These are phyloP conservation scores for Heliconius himera DNA, from an alignment of 1,140 invertebrate species.

Conservation along the genomic window DNA sequence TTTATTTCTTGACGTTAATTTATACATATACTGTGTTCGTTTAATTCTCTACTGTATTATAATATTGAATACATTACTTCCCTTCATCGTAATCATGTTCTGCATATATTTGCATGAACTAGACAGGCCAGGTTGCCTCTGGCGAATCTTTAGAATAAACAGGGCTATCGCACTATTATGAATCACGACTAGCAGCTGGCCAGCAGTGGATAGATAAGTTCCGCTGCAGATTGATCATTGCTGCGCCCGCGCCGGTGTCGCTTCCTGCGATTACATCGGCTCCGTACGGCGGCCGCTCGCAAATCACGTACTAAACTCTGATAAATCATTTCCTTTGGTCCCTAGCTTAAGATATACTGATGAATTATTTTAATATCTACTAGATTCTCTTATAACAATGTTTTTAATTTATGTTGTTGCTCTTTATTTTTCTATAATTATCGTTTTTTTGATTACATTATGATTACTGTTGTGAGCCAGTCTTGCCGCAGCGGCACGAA, in stretches of 20 bases:
- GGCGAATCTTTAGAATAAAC: constrained; percentile 49
- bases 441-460: not conserved
- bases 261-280: constrained; percentile 74
- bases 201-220: constrained; percentile 68
- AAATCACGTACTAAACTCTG: constrained; percentile 67
- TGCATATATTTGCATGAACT: constrained; percentile 50
- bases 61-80: constrained; percentile 23
- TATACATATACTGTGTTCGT: not conserved
- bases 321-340: constrained; percentile 72
- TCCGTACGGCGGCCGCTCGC: constrained; percentile 49
- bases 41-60: constrained; percentile 26
- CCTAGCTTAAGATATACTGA: constrained; percentile 45
- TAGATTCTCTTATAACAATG: constrained; percentile 29
- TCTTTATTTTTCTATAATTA: too few relatives aligned
- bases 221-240: constrained; percentile 67
- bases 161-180: constrained; percentile 60
- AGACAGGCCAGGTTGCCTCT: constrained; percentile 34
- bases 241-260: constrained; percentile 49
- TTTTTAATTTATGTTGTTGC: not conserved
- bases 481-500: too few relatives aligned
- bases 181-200: constrained; percentile 68
- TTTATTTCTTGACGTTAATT: constrained; percentile 28
- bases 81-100: constrained; percentile 31
- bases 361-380: constrained; percentile 45
- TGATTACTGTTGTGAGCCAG: too few relatives aligned